A percentile compares a stretch with the other conserved stretches of the same genome.
phyloP scores from a whole-genome alignment of 2,888 invertebrate species.

The Beris morrisii region DNA sequence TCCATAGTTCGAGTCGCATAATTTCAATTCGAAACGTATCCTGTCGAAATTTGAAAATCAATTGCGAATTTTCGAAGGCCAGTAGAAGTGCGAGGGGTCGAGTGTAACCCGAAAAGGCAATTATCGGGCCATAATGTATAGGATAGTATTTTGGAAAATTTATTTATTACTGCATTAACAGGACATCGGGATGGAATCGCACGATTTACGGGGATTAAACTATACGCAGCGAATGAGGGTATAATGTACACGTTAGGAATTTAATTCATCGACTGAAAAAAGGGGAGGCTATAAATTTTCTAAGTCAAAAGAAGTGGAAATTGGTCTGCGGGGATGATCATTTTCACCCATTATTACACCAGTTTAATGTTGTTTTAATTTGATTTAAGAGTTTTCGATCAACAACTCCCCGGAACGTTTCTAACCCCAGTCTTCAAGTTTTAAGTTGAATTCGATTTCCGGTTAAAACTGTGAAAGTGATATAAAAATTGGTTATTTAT shows the following conservation, averaged over 20 bases:
- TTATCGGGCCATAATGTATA: constrained; percentile 28
- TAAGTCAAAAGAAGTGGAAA: constrained; percentile 15
- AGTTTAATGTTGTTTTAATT: constrained; percentile 29
- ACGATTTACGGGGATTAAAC: constrained; percentile 10
- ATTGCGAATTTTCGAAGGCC: constrained; percentile 1
- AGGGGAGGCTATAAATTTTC: constrained; percentile 27
- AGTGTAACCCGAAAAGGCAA: constrained; percentile 11
- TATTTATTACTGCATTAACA: constrained; percentile 27
- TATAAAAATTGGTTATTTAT: too few relatives aligned
- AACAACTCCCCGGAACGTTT: neutral
- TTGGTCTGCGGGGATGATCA: constrained; percentile 8
- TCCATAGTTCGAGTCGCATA: too few relatives aligned
- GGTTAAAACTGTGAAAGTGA: too few relatives aligned
- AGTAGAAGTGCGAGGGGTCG: neutral
- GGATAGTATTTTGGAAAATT: constrained; percentile 19
- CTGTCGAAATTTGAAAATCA: constrained; percentile 23
- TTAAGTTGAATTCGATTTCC: too few relatives aligned
- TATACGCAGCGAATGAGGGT: neutral
- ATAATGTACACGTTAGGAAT: constrained; percentile 27
- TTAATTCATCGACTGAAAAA: constrained; percentile 26
- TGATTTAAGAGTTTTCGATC: constrained; percentile 23
- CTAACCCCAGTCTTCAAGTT: too few relatives aligned
- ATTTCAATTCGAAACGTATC: constrained; percentile 1
- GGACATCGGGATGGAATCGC: constrained; percentile 17
- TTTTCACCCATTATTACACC: constrained; percentile 5